Evolutionary conservation across 2,888 invertebrate genomes (phyloP).

Genomic region (Leptinotarsa tumamoca): DNA sequence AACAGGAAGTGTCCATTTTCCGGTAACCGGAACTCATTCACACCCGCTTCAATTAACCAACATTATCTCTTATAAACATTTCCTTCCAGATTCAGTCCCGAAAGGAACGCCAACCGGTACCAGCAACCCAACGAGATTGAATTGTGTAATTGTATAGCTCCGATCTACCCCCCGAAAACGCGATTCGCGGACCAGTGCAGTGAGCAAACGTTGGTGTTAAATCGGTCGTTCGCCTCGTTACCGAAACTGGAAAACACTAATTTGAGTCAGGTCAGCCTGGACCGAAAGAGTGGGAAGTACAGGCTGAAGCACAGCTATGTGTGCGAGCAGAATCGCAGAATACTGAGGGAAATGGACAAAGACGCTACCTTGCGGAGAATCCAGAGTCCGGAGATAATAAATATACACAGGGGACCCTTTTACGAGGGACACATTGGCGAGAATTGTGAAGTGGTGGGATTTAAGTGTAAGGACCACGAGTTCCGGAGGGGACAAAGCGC

Average conservation of each 20-base stretch:
- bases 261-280: slow-evolving; percentile 67
- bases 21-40: slow-evolving; percentile 16
- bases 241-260: slow-evolving; percentile 60
- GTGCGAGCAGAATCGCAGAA: slow-evolving; percentile 64
- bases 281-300: slow-evolving; percentile 59
- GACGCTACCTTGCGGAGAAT: slow-evolving; percentile 16
- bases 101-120: slow-evolving; percentile 58
- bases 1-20: slow-evolving; percentile 9
- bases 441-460: slow-evolving; percentile 59
- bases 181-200: slow-evolving; percentile 54
- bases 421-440: slow-evolving; percentile 59
- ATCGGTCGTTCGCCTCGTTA: slow-evolving; percentile 58
- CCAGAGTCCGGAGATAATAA: slow-evolving; percentile 64
- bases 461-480: slow-evolving; percentile 62
- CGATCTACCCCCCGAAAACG: slow-evolving; percentile 52
- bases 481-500: slow-evolving; percentile 59
- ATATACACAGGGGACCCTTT: slow-evolving; percentile 62
- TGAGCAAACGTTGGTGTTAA: slow-evolving; percentile 56
- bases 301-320: slow-evolving; percentile 64
- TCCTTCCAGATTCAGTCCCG: slow-evolving; percentile 50
- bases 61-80: slow-evolving; percentile 1
- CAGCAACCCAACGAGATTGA: slow-evolving; percentile 57
- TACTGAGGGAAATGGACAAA: slow-evolving; percentile 28
- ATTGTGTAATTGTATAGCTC: slow-evolving; percentile 61
- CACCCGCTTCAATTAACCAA: slow-evolving; percentile 13